These are phyloP conservation scores for Rhopalosiphum maidis DNA, from an alignment of 1,140 invertebrate genomes.

Conservation along the genomic window DNA sequence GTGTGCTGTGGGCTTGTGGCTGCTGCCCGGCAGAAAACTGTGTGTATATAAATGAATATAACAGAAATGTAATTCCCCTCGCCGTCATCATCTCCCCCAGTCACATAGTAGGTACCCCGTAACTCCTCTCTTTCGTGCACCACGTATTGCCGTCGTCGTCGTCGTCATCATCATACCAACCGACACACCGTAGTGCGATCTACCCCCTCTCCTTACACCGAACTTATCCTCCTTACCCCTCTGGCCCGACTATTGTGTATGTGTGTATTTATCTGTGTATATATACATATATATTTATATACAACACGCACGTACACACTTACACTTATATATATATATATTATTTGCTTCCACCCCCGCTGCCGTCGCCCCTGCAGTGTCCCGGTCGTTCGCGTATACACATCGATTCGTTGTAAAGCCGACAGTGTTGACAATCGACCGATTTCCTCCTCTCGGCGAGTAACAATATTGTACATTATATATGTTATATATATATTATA, in stretches of 20 bases:
- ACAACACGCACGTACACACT: not conserved
- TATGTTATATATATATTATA: not conserved
- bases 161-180: conserved; percentile 23
- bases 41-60: conserved; percentile 45
- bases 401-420: conserved; percentile 51
- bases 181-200: not conserved
- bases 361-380: not conserved
- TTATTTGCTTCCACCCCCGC: not conserved
- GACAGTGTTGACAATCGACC: conserved; percentile 53
- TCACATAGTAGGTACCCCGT: conserved; percentile 5
- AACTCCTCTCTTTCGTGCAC: not conserved
- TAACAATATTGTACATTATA: not conserved
- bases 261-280: not conserved
- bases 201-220: not conserved
- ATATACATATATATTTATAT: not conserved
- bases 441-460: not conserved
- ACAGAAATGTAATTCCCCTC: conserved; percentile 48
- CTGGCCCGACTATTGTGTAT: not conserved
- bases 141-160: conserved; percentile 8
- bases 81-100: not conserved
- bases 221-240: not conserved
- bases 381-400: not conserved
- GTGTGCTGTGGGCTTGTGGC: conserved; percentile 17
- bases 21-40: conserved; percentile 39
- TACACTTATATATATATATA: conserved; percentile 20